Percentiles rank a stretch among this genome's conserved stretches.
Conservation (phyloP, 2,888 invertebrate genomes). For the Psylliodes chrysocephalus region DNA sequence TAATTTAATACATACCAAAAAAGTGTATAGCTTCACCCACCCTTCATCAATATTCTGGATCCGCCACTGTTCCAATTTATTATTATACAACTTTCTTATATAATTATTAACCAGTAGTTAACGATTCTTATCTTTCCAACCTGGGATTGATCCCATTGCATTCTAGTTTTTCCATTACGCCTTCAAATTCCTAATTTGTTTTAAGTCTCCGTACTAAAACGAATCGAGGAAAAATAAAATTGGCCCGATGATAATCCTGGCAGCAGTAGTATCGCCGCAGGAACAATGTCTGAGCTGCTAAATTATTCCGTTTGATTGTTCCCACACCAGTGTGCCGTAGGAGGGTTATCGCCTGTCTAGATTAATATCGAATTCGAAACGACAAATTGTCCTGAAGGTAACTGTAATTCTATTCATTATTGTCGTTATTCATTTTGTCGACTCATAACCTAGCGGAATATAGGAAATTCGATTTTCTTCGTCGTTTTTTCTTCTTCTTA, state of each 20-base stretch:
- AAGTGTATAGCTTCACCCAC: too few species aligned
- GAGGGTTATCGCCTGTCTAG: conserved; percentile 47
- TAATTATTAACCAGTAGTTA: too few species aligned
- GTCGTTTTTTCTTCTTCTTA: neutral
- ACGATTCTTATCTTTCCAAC: too few species aligned
- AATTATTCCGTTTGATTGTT: conserved; percentile 61
- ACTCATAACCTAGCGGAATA: conserved; percentile 14
- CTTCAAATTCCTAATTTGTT: too few species aligned
- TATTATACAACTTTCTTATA: too few species aligned
- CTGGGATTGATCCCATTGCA: too few species aligned
- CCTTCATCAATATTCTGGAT: too few species aligned
- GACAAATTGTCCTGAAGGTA: conserved; percentile 44
- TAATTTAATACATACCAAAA: too few species aligned
- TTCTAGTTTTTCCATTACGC: too few species aligned
- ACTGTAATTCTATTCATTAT: conserved; percentile 46
- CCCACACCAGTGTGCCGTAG: conserved; percentile 43
- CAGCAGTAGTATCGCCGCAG: conserved; percentile 41
- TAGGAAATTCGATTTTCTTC: conserved; percentile 28
- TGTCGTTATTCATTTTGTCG: conserved; percentile 38
- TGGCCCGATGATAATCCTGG: conserved; percentile 31
- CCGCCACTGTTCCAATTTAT: too few species aligned
- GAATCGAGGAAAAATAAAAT: conserved; percentile 28
- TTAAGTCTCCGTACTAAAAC: conserved; percentile 11
- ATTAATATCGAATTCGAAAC: conserved; percentile 45
- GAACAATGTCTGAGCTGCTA: conserved; percentile 60